Evolutionary conservation across 2,888 invertebrate genomes (phyloP).

Genomic region (Oscheius sp.): DNA sequence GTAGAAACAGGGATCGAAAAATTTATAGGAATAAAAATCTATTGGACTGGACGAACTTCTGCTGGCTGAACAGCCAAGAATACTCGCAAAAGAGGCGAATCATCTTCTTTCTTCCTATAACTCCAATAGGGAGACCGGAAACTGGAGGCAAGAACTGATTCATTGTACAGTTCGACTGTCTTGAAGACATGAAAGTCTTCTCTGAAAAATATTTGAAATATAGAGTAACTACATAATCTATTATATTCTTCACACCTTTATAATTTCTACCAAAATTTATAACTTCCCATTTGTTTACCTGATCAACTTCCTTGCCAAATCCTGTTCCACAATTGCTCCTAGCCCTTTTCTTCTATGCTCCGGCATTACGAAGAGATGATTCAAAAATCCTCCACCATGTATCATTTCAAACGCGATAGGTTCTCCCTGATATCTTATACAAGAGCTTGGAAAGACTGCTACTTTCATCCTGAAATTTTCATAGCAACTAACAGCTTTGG

Average conservation of each 20-base stretch:
- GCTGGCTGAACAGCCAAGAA: neutral
- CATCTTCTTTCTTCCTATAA: neutral
- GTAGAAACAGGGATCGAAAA: neutral
- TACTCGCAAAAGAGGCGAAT: neutral
- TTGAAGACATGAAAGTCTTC: neutral
- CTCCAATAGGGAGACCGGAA: neutral
- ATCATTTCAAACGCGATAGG: constrained; percentile 9
- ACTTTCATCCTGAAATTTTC: constrained; percentile 3
- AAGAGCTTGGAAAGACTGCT: constrained; percentile 2
- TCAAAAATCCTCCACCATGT: neutral
- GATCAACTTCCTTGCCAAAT: constrained; percentile 5
- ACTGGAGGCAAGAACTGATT: neutral
- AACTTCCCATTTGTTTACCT: constrained; percentile 9
- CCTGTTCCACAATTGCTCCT: constrained; percentile 7
- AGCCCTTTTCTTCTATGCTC: constrained; percentile 23
- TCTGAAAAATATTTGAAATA: neutral
- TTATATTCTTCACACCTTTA: neutral
- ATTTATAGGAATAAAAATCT: neutral
- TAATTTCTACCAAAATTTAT: neutral
- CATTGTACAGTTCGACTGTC: neutral
- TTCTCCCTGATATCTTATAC: neutral
- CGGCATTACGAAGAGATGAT: constrained; percentile 3
- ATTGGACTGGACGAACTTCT: neutral
- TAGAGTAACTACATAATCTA: too few species aligned
- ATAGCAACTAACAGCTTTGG: too few species aligned